phyloP scores from a whole-genome alignment of 1,140 invertebrate species.

The Babylonia areolata region DNA sequence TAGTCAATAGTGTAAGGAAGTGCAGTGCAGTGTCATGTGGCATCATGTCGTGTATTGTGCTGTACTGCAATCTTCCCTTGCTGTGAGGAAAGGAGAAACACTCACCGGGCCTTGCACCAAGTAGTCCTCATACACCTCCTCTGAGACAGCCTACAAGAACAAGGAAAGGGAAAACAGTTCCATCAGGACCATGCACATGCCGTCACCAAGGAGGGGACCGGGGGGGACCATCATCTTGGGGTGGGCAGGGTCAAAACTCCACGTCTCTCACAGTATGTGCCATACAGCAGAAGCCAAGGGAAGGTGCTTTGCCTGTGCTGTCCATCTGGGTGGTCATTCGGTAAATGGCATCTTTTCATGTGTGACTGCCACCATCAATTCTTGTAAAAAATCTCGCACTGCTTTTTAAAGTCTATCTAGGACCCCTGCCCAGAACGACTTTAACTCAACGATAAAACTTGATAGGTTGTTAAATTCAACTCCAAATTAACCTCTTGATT shows the following conservation, averaged over 20 bases:
- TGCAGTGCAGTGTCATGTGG: too few species aligned
- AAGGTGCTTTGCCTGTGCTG: background rate
- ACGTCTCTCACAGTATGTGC: background rate
- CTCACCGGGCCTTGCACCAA: slow-evolving; percentile 35
- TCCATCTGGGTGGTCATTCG: too few species aligned
- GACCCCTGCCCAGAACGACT: too few species aligned
- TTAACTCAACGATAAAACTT: too few species aligned
- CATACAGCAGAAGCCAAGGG: background rate
- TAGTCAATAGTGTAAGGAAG: too few species aligned
- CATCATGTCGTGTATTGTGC: slow-evolving; percentile 29
- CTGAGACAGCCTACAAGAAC: slow-evolving; percentile 55
- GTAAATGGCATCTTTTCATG: too few species aligned
- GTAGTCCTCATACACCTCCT: slow-evolving; percentile 52
- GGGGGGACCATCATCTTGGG: background rate
- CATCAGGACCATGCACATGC: slow-evolving; percentile 48
- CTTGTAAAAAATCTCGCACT: too few species aligned
- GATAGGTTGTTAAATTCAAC: too few species aligned
- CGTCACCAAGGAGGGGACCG: slow-evolving; percentile 28
- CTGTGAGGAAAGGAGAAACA: background rate
- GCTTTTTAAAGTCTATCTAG: too few species aligned
- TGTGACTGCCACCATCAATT: too few species aligned
- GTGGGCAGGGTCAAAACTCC: background rate
- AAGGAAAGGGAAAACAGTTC: slow-evolving; percentile 42
- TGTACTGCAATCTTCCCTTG: too few species aligned
- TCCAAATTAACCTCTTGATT: too few species aligned